Evolutionary conservation across 2,113 vertebrate genomes (phyloP).

Genomic region (Leucosticte australis): DNA sequence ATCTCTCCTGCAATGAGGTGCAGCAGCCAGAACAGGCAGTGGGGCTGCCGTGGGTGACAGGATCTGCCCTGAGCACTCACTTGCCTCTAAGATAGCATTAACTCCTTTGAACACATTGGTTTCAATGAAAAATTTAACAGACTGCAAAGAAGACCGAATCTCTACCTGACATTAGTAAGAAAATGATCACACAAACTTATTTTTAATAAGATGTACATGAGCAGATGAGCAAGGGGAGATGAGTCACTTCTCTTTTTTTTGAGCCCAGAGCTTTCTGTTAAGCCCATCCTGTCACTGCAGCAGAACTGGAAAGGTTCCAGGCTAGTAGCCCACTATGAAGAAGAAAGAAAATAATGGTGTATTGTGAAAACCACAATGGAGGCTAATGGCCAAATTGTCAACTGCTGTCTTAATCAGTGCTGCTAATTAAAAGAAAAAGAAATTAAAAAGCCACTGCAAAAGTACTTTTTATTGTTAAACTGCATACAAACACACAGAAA

Average conservation of each 20-base stretch:
- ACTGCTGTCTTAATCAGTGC: neutral
- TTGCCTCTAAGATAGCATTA: neutral
- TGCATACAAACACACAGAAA: neutral
- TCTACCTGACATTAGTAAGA: neutral
- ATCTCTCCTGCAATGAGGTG: neutral
- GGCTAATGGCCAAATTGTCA: neutral
- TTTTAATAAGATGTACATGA: neutral
- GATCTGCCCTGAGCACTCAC: neutral
- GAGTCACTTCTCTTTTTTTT: neutral
- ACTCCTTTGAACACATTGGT: neutral
- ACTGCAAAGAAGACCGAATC: neutral
- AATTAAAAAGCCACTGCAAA: neutral
- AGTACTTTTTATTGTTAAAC: neutral
- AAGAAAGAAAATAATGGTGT: neutral
- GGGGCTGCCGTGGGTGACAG: fast-evolving
- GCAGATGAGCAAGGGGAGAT: neutral
- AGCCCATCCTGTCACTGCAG: neutral
- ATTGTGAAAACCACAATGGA: conserved; percentile 19
- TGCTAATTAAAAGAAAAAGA: neutral
- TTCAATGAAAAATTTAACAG: neutral
- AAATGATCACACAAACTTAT: neutral
- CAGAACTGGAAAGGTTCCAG: neutral
- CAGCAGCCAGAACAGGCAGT: neutral
- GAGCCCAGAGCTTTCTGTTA: neutral
- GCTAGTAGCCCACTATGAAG: neutral